Percentiles rank a stretch among this genome's conserved stretches.
Evolutionary conservation across 2,113 vertebrate genomes (phyloP).

Genomic region (Corythaixoides concolor): DNA sequence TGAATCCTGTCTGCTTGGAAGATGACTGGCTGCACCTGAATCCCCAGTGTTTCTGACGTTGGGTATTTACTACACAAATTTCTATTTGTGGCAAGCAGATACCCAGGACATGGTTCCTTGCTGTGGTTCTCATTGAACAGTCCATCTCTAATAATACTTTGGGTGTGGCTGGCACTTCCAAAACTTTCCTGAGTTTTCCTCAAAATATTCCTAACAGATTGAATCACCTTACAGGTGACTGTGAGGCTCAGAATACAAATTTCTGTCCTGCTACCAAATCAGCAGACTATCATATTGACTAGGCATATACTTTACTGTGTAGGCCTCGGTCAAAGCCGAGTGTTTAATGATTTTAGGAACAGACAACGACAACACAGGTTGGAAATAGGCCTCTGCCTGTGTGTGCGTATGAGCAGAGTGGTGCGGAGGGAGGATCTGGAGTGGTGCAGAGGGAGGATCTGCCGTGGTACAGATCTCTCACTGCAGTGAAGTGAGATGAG

Average conservation of each 20-base stretch:
- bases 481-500: neutral
- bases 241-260: neutral
- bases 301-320: neutral
- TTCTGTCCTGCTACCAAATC: neutral
- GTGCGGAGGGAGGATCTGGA: neutral
- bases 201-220: neutral
- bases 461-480: fast-evolving
- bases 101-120: neutral
- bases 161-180: neutral
- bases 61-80: neutral
- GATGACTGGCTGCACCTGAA: neutral
- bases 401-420: neutral
- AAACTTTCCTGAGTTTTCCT: neutral
- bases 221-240: neutral
- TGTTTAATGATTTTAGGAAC: neutral
- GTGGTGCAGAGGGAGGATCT: neutral
- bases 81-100: neutral
- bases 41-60: neutral
- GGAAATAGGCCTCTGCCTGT: neutral
- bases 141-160: neutral
- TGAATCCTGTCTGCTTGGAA: neutral
- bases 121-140: neutral
- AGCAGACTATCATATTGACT: neutral
- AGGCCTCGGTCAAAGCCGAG: neutral
- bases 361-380: neutral